These are phyloP conservation scores for Gryon sp. DNA, from an alignment of 1,140 invertebrate species.

Conservation along the genomic window DNA sequence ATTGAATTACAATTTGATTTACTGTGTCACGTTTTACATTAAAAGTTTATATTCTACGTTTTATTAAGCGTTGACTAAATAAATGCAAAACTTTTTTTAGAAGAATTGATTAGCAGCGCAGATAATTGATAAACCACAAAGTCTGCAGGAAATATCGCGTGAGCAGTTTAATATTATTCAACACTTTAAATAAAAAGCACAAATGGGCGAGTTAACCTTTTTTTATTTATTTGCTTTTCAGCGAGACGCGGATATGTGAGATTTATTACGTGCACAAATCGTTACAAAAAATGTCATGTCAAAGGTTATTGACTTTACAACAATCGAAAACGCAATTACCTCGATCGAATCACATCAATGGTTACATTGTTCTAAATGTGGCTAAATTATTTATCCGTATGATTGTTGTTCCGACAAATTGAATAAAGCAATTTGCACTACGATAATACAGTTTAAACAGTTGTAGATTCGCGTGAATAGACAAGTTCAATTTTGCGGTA, in stretches of 20 bases:
- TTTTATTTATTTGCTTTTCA: constrained; percentile 39
- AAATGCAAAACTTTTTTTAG: background rate
- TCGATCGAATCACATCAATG: constrained; percentile 28
- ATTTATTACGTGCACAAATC: constrained; percentile 5
- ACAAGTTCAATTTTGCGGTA: constrained; percentile 19
- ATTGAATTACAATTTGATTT: too few relatives aligned
- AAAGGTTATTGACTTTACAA: constrained; percentile 36
- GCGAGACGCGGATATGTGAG: background rate
- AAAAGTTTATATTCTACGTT: background rate
- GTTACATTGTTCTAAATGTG: constrained; percentile 37
- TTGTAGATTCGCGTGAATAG: constrained; percentile 37
- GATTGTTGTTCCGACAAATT: constrained; percentile 43
- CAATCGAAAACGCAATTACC: constrained; percentile 32
- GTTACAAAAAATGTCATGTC: constrained; percentile 11
- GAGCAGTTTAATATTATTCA: constrained; percentile 46
- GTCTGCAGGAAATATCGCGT: constrained; percentile 42
- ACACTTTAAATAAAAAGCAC: constrained; percentile 48
- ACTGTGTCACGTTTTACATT: too few relatives aligned
- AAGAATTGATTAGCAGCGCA: constrained; percentile 34
- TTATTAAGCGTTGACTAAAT: constrained; percentile 23
- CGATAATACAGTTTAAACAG: constrained; percentile 48
- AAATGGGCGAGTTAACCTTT: constrained; percentile 25
- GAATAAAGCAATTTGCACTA: constrained; percentile 48
- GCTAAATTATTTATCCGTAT: constrained; percentile 43
- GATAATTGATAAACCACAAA: constrained; percentile 47